Evolutionary conservation across 2,113 vertebrate species (phyloP).

Genomic region (Cariama cristata): DNA sequence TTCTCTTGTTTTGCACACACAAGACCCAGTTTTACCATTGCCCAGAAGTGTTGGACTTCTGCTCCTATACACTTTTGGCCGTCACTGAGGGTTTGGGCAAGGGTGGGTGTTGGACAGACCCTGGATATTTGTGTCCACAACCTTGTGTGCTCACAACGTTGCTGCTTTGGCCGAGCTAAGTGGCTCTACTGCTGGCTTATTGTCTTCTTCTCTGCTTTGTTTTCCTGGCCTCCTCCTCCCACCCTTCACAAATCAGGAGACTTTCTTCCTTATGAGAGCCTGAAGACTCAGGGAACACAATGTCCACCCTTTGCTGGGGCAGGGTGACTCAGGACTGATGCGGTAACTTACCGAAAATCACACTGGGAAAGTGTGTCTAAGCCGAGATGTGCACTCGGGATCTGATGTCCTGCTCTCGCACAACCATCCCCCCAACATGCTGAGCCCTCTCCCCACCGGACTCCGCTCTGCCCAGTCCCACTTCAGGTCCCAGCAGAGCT

Average conservation of each 20-base stretch:
- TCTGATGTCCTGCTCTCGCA: neutral
- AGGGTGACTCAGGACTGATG: neutral
- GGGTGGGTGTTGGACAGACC: neutral
- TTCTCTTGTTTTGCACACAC: neutral
- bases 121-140: neutral
- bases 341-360: neutral
- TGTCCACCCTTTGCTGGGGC: neutral
- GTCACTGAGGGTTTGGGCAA: neutral
- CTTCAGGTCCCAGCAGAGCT: neutral
- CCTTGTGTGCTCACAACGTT: neutral
- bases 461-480: neutral
- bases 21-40: neutral
- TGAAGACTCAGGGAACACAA: neutral
- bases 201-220: neutral
- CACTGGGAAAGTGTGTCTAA: neutral
- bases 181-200: neutral
- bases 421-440: neutral
- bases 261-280: neutral
- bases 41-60: neutral
- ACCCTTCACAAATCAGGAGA: neutral
- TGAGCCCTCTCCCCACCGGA: neutral
- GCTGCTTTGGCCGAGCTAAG: neutral
- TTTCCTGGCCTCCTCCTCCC: neutral
- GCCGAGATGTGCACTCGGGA: neutral
- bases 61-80: neutral